Evolutionary conservation across 2,797 vertebrate genomes (phyloP).

Genomic region (Lepilemur septentrionalis): DNA sequence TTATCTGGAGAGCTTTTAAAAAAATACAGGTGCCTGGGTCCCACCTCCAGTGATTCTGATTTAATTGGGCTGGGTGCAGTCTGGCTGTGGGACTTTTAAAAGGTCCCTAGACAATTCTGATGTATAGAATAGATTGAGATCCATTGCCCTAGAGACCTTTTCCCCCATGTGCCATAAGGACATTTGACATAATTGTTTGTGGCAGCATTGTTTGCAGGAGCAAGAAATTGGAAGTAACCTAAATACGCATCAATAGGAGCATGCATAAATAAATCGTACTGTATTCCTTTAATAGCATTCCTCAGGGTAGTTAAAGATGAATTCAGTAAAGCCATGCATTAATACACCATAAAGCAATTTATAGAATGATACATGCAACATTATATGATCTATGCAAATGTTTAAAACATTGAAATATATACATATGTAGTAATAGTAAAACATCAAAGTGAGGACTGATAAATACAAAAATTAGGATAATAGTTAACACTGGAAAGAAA

Average conservation of each 20-base stretch:
- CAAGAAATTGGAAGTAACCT: slow-evolving; percentile 57
- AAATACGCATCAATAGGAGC: slow-evolving; percentile 41
- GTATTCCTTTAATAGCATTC: slow-evolving; percentile 26
- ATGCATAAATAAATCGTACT: slow-evolving; percentile 8
- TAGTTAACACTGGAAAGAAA: not conserved
- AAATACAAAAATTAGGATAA: slow-evolving; percentile 29
- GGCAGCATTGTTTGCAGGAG: slow-evolving; percentile 46
- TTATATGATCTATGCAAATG: not conserved
- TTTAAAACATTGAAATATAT: slow-evolving; percentile 44
- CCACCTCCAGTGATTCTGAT: not conserved
- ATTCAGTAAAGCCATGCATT: not conserved
- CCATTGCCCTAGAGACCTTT: slow-evolving; percentile 19
- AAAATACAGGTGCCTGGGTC: not conserved
- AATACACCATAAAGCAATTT: slow-evolving; percentile 52
- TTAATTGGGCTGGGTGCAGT: not conserved
- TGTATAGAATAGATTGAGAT: slow-evolving; percentile 18
- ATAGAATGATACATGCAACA: not conserved
- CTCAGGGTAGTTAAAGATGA: slow-evolving; percentile 5
- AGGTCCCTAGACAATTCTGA: slow-evolving; percentile 13
- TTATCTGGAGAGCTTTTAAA: not conserved
- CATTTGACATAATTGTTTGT: slow-evolving; percentile 50
- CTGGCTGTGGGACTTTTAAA: slow-evolving; percentile 10
- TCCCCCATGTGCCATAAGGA: not conserved
- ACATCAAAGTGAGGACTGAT: not conserved
- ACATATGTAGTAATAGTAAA: slow-evolving; percentile 17